These are phyloP conservation scores for Melanotaenia pygmaea DNA, from an alignment of 2,797 vertebrate genomes.

Conservation along the genomic window DNA sequence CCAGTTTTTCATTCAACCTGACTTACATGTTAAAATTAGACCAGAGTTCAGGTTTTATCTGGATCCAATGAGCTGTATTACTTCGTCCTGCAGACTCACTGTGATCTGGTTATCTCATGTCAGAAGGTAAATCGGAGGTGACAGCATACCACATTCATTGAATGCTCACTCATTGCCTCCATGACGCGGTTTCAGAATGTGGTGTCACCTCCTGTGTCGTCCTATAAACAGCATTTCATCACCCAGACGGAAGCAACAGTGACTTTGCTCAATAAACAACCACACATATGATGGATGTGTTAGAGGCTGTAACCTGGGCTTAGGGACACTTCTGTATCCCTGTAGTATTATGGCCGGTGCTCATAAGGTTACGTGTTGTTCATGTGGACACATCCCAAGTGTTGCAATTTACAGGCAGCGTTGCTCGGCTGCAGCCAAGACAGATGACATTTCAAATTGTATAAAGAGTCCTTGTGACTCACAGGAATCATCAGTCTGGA, in stretches of 20 bases:
- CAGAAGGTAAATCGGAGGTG: slow-evolving; percentile 28
- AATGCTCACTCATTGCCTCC: not conserved
- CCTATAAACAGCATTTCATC: slow-evolving; percentile 26
- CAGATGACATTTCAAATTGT: slow-evolving; percentile 2
- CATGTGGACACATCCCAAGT: slow-evolving; percentile 19
- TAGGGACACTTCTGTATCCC: not conserved
- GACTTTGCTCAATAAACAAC: slow-evolving; percentile 40
- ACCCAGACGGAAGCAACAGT: not conserved
- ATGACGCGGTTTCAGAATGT: slow-evolving; percentile 22
- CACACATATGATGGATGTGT: slow-evolving; percentile 10
- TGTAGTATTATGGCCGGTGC: not conserved
- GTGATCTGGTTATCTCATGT: slow-evolving; percentile 19
- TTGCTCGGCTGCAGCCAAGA: slow-evolving; percentile 18
- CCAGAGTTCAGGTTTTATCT: slow-evolving; percentile 9
- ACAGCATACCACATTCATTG: not conserved
- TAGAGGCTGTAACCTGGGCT: not conserved
- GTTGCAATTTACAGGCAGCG: slow-evolving; percentile 48
- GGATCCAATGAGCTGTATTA: slow-evolving; percentile 3
- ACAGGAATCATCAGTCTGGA: not conserved
- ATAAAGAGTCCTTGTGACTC: slow-evolving; percentile 18
- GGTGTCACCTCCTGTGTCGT: not conserved
- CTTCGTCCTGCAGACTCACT: slow-evolving; percentile 19
- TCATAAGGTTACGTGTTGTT: not conserved
- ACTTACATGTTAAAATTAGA: not conserved
- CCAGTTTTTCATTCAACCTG: not conserved